phyloP scores from a whole-genome alignment of 2,113 vertebrate genomes.

The Myiagra hebetior region DNA sequence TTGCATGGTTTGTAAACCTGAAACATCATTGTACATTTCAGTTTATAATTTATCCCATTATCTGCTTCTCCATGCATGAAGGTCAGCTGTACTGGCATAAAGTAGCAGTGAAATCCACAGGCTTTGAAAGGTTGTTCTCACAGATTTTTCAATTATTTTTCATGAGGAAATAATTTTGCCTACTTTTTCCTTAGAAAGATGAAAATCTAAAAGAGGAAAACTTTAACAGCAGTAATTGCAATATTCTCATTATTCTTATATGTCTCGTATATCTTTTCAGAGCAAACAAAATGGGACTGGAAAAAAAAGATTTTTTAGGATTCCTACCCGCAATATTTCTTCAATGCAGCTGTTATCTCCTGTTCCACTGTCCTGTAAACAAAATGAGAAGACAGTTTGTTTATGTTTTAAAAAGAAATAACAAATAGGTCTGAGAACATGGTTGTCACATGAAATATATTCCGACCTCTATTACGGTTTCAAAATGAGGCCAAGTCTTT shows the following conservation, averaged over 20 bases:
- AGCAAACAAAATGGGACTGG: not conserved
- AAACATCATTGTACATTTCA: constrained; percentile 43
- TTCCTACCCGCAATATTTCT: constrained; percentile 85
- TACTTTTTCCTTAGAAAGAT: not conserved
- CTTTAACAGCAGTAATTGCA: not conserved
- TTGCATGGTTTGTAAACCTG: constrained; percentile 44
- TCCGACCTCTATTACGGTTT: not conserved
- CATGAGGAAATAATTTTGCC: constrained; percentile 4
- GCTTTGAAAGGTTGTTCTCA: not conserved
- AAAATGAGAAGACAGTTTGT: constrained; percentile 50
- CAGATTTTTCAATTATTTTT: constrained; percentile 36
- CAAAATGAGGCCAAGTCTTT: constrained; percentile 11
- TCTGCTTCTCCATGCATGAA: constrained; percentile 37
- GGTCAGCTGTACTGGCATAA: not conserved
- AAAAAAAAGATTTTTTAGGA: not conserved
- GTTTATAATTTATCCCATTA: constrained; percentile 51
- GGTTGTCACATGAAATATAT: constrained; percentile 10
- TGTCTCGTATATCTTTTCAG: not conserved
- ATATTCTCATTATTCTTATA: not conserved
- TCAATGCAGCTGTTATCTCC: constrained; percentile 82
- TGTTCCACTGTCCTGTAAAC: constrained; percentile 80
- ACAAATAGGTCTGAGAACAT: constrained; percentile 14
- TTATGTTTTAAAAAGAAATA: constrained; percentile 33
- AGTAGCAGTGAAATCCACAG: not conserved
- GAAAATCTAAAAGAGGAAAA: not conserved